Conservation (phyloP, 2,888 invertebrate species). For the Pharmacophagus antenor region DNA sequence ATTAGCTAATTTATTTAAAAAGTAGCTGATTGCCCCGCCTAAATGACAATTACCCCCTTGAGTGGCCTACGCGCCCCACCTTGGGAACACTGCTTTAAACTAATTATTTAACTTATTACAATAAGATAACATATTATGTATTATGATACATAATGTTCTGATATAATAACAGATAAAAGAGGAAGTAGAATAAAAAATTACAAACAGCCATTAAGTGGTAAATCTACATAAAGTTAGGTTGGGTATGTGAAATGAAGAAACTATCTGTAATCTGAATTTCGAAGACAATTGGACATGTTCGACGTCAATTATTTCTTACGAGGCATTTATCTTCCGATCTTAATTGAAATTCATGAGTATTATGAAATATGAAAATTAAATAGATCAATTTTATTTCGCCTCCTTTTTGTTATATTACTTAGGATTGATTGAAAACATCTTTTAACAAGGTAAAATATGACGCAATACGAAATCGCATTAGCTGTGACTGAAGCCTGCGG, state of each 20-base stretch:
- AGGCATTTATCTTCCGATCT: neutral
- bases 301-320: neutral
- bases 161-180: neutral
- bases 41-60: no score
- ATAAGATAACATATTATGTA: no score
- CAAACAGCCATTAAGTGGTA: neutral
- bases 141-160: no score
- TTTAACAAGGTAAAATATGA: constrained; percentile 30
- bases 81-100: no score
- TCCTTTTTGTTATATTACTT: constrained; percentile 19
- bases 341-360: no score
- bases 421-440: constrained; percentile 21
- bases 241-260: no score
- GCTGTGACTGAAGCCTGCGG: constrained; percentile 20
- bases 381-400: constrained; percentile 10
- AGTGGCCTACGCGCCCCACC: no score
- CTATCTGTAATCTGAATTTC: neutral
- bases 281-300: neutral
- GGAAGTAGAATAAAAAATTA: neutral
- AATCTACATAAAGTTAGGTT: neutral
- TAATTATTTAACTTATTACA: no score
- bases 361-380: neutral
- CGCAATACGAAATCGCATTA: constrained; percentile 25
- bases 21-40: no score
- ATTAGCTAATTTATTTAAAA: no score